Conservation (phyloP, 2,797 vertebrate genomes). For the Acanthiza pusilla region DNA sequence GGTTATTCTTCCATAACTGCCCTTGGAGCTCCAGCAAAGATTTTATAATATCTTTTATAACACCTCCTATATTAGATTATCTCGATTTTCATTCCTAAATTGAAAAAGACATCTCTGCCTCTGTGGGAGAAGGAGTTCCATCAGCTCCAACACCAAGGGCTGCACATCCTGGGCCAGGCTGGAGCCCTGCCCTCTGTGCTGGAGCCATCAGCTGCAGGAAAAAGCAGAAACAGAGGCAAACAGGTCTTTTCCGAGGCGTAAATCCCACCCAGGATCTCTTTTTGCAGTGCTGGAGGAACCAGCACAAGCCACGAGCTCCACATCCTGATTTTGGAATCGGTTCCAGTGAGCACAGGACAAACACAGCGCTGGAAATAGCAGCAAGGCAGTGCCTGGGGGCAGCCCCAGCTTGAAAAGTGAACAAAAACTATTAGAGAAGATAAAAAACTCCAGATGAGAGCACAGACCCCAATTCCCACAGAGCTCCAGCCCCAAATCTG, state of each 20-base stretch:
- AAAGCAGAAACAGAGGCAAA: accelerated
- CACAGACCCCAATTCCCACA: neutral
- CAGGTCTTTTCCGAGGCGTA: accelerated
- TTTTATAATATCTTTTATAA: no score
- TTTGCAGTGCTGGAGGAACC: neutral
- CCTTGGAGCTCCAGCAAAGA: no score
- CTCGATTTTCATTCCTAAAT: no score
- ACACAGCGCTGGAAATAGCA: neutral
- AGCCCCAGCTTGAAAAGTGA: neutral
- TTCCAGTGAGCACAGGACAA: neutral
- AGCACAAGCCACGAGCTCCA: neutral
- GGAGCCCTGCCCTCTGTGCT: neutral
- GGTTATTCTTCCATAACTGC: no score
- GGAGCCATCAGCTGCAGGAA: accelerated
- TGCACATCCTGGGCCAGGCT: neutral
- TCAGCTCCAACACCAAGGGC: neutral
- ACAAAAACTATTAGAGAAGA: neutral
- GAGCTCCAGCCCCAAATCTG: neutral
- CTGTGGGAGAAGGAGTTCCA: neutral
- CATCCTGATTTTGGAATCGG: neutral
- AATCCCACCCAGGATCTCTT: neutral
- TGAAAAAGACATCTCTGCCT: no score
- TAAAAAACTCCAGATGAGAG: neutral
- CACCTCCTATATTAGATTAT: no score
- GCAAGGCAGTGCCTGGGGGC: neutral